phyloP scores from a whole-genome alignment of 2,113 vertebrate genomes.

The Scolopax mira region DNA sequence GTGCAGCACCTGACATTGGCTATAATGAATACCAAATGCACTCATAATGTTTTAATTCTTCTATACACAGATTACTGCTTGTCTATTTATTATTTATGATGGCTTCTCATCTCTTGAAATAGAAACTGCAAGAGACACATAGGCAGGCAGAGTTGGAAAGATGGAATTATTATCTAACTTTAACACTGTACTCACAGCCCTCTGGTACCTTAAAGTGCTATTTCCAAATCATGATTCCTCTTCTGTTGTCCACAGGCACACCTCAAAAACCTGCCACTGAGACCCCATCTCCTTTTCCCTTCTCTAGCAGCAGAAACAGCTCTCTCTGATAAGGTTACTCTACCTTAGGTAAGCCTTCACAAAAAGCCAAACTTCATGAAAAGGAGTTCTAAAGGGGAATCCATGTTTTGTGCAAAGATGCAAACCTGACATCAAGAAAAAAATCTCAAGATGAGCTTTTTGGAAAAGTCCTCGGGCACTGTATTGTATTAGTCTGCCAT shows the following conservation, averaged over 20 bases:
- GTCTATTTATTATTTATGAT: not conserved
- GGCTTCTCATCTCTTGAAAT: not conserved
- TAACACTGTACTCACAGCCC: not conserved
- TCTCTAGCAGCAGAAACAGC: not conserved
- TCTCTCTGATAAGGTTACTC: not conserved
- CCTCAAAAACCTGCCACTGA: not conserved
- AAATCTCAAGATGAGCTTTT: not conserved
- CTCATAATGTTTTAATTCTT: not conserved
- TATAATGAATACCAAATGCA: not conserved
- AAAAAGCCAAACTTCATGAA: not conserved
- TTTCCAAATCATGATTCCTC: not conserved
- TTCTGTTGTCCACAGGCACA: not conserved
- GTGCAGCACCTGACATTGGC: not conserved
- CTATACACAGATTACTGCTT: not conserved
- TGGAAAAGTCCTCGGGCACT: not conserved
- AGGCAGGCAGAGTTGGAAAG: not conserved
- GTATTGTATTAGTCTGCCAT: not conserved
- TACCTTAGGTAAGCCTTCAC: not conserved
- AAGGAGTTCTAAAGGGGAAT: not conserved
- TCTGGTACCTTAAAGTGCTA: not conserved
- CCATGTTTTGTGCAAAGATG: not conserved
- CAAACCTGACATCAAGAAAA: not conserved
- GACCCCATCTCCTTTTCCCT: not conserved
- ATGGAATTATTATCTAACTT: not conserved
- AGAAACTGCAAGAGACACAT: not conserved